Evolutionary conservation across 2,797 vertebrate genomes (phyloP).

Genomic region (Oreochromis mossambicus): DNA sequence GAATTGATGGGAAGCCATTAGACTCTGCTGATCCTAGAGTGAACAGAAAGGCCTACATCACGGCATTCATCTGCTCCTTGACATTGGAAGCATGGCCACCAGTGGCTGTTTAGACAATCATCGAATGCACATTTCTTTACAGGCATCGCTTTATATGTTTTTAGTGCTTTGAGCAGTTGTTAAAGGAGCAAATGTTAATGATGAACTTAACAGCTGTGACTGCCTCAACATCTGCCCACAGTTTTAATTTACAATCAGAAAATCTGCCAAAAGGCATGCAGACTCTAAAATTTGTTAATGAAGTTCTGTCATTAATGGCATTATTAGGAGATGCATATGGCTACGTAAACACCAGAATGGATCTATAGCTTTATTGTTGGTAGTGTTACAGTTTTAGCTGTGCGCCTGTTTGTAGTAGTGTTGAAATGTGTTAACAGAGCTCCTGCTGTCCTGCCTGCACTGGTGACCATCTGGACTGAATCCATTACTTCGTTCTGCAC

Average conservation of each 20-base stretch:
- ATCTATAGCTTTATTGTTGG: neutral
- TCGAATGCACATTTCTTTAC: neutral
- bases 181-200: neutral
- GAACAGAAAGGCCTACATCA: slow-evolving; percentile 41
- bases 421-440: slow-evolving; percentile 49
- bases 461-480: slow-evolving; percentile 58
- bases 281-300: neutral
- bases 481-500: slow-evolving; percentile 50
- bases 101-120: neutral
- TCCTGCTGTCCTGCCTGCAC: slow-evolving; percentile 35
- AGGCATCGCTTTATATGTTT: neutral
- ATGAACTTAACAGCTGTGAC: neutral
- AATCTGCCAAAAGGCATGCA: neutral
- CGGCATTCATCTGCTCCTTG: neutral
- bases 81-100: neutral
- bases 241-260: neutral
- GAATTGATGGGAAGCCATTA: slow-evolving; percentile 68
- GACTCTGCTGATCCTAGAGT: slow-evolving; percentile 46
- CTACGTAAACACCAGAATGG: neutral
- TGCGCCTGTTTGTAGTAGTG: slow-evolving; percentile 7
- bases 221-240: neutral
- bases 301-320: neutral
- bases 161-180: neutral
- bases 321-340: neutral
- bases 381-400: slow-evolving; percentile 2